Percentiles rank a stretch among this genome's conserved stretches.
These are phyloP conservation scores for Hydractinia echinata DNA, from an alignment of 30 jellyfish, hydroid and myxozoan genomes.

Conservation along the genomic window DNA sequence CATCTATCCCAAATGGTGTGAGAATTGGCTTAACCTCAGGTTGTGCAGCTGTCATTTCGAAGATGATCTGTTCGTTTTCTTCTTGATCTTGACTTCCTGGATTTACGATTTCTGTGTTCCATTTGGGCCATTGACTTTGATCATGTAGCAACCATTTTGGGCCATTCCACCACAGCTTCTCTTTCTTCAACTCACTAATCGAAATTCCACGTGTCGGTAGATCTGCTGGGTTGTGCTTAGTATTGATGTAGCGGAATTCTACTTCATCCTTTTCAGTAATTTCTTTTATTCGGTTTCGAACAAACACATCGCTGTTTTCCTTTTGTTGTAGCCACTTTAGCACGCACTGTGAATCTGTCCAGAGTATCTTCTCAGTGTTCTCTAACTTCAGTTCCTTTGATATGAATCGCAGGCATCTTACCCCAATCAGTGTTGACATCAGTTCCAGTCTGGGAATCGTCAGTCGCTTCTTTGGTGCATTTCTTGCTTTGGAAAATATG, in stretches of 20 bases:
- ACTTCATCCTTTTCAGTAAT: slow-evolving; percentile 4
- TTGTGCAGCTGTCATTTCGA: slow-evolving; percentile 9
- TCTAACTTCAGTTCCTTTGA: neutral
- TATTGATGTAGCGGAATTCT: neutral
- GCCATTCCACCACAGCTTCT: slow-evolving; percentile 1
- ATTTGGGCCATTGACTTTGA: slow-evolving; percentile 7
- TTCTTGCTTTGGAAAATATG: neutral
- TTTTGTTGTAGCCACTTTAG: neutral
- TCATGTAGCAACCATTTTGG: neutral
- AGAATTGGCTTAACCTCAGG: neutral
- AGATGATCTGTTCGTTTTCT: neutral
- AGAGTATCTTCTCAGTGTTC: neutral
- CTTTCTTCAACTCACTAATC: neutral
- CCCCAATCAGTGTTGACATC: neutral
- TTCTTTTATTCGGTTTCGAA: slow-evolving; percentile 26
- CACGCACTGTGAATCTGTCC: slow-evolving; percentile 16
- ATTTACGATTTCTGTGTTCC: neutral
- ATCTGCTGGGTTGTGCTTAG: slow-evolving; percentile 5
- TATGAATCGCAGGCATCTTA: neutral
- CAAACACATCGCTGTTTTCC: slow-evolving; percentile 17
- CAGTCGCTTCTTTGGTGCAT: slow-evolving; percentile 11
- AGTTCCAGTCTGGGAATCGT: slow-evolving; percentile 8
- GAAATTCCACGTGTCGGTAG: neutral
- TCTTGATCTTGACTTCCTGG: neutral
- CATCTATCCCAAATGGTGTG: slow-evolving; percentile 29